phyloP scores from a whole-genome alignment of 2,888 invertebrate species.

The Drosophila subquinaria region DNA sequence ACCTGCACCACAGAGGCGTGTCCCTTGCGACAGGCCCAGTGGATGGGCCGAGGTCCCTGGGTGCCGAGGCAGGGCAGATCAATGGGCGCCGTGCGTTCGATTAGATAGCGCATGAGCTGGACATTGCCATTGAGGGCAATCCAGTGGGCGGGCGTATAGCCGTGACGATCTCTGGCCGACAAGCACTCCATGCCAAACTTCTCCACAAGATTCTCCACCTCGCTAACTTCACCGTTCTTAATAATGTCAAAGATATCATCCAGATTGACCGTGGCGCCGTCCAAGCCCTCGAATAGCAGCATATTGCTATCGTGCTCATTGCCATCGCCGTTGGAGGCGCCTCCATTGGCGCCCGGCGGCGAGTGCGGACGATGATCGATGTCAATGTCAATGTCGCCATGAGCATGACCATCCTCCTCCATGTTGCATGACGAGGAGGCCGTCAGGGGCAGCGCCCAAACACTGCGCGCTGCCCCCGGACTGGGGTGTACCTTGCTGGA shows the following conservation, averaged over 20 bases:
- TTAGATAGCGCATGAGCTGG: constrained; percentile 94
- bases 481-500: constrained; percentile 90
- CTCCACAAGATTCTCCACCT: constrained; percentile 93
- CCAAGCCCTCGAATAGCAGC: constrained; percentile 80
- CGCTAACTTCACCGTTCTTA: constrained; percentile 93
- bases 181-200: constrained; percentile 92
- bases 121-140: constrained; percentile 93
- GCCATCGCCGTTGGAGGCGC: constrained; percentile 39
- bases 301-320: constrained; percentile 85
- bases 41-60: constrained; percentile 93
- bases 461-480: constrained; percentile 95
- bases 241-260: constrained; percentile 94
- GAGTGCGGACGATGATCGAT: constrained; percentile 82
- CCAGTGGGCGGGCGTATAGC: constrained; percentile 97
- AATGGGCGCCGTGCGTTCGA: constrained; percentile 93
- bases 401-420: constrained; percentile 88
- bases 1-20: constrained; percentile 95
- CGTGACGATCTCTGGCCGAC: constrained; percentile 94
- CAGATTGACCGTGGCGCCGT: constrained; percentile 81
- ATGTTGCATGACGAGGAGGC: constrained; percentile 92
- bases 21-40: constrained; percentile 97
- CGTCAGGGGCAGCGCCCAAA: constrained; percentile 94
- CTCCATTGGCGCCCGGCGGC: constrained; percentile 59
- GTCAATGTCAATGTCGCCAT: constrained; percentile 83
- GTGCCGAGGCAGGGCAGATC: constrained; percentile 93